A percentile compares a stretch with the other conserved stretches of the same genome.
Conservation (phyloP, 2,888 invertebrate genomes). For the Melanostoma mellinum region DNA sequence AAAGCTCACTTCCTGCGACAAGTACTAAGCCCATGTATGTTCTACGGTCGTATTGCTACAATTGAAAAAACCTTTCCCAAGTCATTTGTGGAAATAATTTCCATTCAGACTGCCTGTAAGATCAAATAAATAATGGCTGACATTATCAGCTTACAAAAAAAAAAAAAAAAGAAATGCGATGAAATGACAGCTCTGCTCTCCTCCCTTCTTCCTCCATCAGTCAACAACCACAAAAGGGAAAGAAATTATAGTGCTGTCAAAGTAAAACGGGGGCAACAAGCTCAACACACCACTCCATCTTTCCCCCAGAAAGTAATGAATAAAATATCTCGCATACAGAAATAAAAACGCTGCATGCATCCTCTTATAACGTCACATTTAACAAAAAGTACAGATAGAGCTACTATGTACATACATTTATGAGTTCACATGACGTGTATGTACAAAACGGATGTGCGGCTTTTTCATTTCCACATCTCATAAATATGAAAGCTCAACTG, state of each 20-base stretch:
- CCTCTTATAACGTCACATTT: constrained; percentile 32
- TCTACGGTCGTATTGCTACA: neutral
- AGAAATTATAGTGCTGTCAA: neutral
- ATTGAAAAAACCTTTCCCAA: neutral
- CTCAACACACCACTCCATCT: neutral
- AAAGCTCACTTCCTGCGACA: neutral
- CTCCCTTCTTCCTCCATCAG: too few species aligned
- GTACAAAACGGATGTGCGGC: constrained; percentile 39
- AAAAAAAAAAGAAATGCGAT: constrained; percentile 4
- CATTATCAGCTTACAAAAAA: constrained; percentile 9
- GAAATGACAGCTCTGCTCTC: neutral
- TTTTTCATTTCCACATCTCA: constrained; percentile 68
- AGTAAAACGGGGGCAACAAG: constrained; percentile 11
- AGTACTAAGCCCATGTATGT: neutral
- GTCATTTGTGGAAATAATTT: neutral
- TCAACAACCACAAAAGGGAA: neutral
- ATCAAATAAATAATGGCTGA: constrained; percentile 6
- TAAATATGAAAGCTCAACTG: constrained; percentile 60
- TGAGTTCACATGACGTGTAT: neutral
- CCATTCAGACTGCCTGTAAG: neutral
- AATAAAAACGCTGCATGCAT: constrained; percentile 11
- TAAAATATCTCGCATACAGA: constrained; percentile 49
- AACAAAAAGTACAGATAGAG: neutral
- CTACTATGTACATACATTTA: neutral
- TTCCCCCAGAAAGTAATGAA: constrained; percentile 54